Conservation (phyloP, 2,888 invertebrate genomes). For the Parascotia fuliginaria region DNA sequence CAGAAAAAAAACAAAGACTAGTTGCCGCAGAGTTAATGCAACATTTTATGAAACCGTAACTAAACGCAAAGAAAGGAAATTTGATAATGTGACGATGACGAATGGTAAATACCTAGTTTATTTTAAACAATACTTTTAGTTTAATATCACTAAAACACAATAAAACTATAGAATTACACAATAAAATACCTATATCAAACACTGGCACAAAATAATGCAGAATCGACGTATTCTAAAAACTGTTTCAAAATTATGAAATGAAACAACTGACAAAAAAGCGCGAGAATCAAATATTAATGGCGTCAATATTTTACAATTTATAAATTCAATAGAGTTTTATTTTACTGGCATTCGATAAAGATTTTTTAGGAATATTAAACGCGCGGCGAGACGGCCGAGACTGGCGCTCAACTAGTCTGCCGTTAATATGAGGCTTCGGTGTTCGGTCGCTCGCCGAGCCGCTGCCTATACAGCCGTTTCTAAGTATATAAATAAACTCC, state of each 20-base stretch:
- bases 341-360: slow-evolving; percentile 36
- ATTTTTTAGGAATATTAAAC: slow-evolving; percentile 30
- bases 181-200: slow-evolving; percentile 24
- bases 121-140: slow-evolving; percentile 8
- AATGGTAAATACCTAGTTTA: slow-evolving; percentile 9
- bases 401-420: slow-evolving; percentile 33
- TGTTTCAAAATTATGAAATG: slow-evolving; percentile 15
- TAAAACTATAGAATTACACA: slow-evolving; percentile 29
- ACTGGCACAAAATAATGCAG: slow-evolving; percentile 20
- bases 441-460: slow-evolving; percentile 28
- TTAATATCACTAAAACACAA: slow-evolving; percentile 11
- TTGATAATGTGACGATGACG: slow-evolving; percentile 20
- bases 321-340: slow-evolving; percentile 22
- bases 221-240: slow-evolving; percentile 9
- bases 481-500: slow-evolving; percentile 45
- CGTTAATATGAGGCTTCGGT: slow-evolving; percentile 39
- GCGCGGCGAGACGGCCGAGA: slow-evolving; percentile 31
- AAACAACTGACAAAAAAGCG: slow-evolving; percentile 18
- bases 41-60: slow-evolving; percentile 43
- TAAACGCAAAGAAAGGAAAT: slow-evolving; percentile 37
- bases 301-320: slow-evolving; percentile 24
- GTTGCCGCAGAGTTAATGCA: slow-evolving; percentile 32
- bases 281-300: slow-evolving; percentile 35
- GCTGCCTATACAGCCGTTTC: slow-evolving; percentile 41
- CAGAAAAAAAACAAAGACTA: slow-evolving; percentile 27